These are phyloP conservation scores for Scomber japonicus DNA, from an alignment of 2,113 vertebrate species.

Conservation along the genomic window DNA sequence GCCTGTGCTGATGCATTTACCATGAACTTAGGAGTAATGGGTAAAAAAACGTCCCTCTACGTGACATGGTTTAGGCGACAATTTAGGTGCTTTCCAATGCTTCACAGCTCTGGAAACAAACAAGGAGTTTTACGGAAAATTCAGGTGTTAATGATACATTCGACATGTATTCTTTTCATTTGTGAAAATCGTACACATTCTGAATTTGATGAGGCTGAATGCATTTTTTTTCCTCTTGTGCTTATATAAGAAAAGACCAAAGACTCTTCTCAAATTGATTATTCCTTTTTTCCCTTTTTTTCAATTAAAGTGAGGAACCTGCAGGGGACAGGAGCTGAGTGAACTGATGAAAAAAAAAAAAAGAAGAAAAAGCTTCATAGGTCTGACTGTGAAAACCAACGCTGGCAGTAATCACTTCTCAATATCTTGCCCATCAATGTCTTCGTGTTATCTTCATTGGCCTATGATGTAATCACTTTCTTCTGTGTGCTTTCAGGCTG, in stretches of 20 bases:
- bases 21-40: too few relatives aligned
- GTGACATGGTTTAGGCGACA: too few relatives aligned
- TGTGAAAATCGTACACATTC: too few relatives aligned
- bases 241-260: conserved; percentile 4
- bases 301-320: conserved; percentile 21
- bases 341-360: conserved; percentile 4
- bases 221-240: background rate
- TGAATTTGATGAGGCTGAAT: background rate
- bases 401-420: conserved; percentile 39
- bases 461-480: conserved; percentile 49
- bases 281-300: conserved; percentile 10
- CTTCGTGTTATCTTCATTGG: conserved; percentile 39
- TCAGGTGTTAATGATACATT: background rate
- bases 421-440: conserved; percentile 45
- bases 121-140: too few relatives aligned
- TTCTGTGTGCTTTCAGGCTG: conserved; percentile 44
- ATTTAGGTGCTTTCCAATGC: too few relatives aligned
- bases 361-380: background rate
- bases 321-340: background rate
- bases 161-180: background rate
- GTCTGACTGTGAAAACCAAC: conserved; percentile 18
- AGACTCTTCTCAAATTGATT: conserved; percentile 14
- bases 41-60: too few relatives aligned
- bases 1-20: too few relatives aligned
- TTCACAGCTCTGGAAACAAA: too few relatives aligned